Base-by-base conservation (phyloP, 2,113 vertebrate species). In the Pituophis catenifer region DNA sequence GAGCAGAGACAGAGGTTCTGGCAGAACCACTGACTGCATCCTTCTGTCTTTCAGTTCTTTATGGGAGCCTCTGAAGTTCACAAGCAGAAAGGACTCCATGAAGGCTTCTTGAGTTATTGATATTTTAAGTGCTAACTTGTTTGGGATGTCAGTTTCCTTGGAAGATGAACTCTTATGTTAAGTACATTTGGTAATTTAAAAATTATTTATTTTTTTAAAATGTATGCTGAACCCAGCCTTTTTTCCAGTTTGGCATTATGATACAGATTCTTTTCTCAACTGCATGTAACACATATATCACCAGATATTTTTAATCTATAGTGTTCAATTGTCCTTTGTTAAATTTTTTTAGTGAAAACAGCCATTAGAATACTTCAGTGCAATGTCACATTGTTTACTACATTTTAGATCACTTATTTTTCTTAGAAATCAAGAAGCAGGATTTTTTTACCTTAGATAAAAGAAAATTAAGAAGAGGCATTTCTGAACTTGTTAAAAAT, bases 401-500 rank as follows among this genome's bases (percentile, higher is more conserved):
- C 3, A 10, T 89, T 59, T 90, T 65, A 65, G 48, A 58, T 44
- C n/a, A 57, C 87, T 57, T 88, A 81, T 52, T 29, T 15, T 8
- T 87, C 94, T 58, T 88, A 75, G 33, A 52, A 38, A 38, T 38
- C 5, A 91, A 88, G 87, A 1, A 75, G 93, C 58, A 89, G 12
- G 50, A 48, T 7, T 13, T 59, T 75, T 95, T 91, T 57, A 88
- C n/a, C 0, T 5, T 6, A 93, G 33, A 19, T 13, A 26, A 90
- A 93, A 5, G 21, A 54, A 94, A 95, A 96, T 33, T 3, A 59
- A 87, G 59, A n/a, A 91, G 29, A 54, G 91, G 53, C 94, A 62
- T 88, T 53, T 7, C 8, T 65, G 17, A 33, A 24, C 2, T 38
- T 52, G 12, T 26, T 91, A 91, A 93, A n/a, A 13, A 93, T 15